A percentile compares a stretch with the other conserved stretches of the same genome.
Conservation (phyloP, 2,113 vertebrate species). For the Copsychus sechellarum region DNA sequence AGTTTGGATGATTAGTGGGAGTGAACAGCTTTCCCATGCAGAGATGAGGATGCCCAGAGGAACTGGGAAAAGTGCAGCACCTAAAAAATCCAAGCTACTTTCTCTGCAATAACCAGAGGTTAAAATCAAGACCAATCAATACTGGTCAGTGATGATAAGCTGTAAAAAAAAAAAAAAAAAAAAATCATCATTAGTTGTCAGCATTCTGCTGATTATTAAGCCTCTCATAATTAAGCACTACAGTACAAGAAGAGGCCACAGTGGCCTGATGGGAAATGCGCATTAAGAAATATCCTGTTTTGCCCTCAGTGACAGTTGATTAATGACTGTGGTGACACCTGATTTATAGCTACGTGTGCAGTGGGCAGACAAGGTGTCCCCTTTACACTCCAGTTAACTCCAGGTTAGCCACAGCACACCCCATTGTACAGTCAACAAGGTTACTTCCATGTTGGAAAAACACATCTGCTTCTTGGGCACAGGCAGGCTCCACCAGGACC, state of each 20-base stretch:
- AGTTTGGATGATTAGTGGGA: neutral
- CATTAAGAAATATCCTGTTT: neutral
- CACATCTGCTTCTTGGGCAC: neutral
- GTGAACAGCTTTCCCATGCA: neutral
- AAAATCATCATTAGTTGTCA: neutral
- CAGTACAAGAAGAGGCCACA: neutral
- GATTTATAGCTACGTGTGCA: neutral
- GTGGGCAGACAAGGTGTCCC: neutral
- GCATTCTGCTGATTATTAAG: neutral
- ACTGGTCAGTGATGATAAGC: neutral
- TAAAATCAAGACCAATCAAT: neutral
- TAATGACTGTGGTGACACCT: neutral
- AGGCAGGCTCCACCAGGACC: neutral
- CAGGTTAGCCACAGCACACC: neutral
- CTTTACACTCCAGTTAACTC: neutral
- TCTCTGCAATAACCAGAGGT: neutral
- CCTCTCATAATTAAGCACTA: neutral
- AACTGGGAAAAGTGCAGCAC: neutral
- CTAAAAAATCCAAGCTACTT: neutral
- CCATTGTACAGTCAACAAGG: accelerated
- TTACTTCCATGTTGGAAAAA: neutral
- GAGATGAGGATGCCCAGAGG: neutral
- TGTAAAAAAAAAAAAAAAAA: neutral
- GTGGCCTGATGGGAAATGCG: neutral
- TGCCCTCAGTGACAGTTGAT: neutral